Evolutionary conservation across 2,113 vertebrate genomes (phyloP).

Genomic region (Albula glossodonta): DNA sequence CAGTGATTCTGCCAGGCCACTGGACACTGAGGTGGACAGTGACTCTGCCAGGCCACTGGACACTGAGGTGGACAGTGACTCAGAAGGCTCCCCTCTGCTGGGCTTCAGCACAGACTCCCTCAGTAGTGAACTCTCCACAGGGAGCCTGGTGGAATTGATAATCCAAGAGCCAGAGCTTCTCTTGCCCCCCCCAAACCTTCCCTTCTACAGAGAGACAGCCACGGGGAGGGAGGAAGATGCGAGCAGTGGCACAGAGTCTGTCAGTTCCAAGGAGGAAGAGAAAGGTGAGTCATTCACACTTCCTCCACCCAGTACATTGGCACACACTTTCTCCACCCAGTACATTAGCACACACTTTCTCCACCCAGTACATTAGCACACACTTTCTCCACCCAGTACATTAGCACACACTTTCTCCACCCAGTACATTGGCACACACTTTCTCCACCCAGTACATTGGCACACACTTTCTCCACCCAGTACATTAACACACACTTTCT

Average conservation of each 20-base stretch:
- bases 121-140: slow-evolving; percentile 49
- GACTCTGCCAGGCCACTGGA: too few species aligned
- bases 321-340: too few species aligned
- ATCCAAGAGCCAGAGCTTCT: slow-evolving; percentile 36
- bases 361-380: too few species aligned
- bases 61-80: slow-evolving; percentile 56
- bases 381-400: too few species aligned
- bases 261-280: slow-evolving; percentile 53
- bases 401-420: too few species aligned
- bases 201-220: slow-evolving; percentile 40
- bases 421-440: too few species aligned
- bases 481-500: too few species aligned
- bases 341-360: too few species aligned
- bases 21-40: slow-evolving; percentile 27
- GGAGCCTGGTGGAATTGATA: slow-evolving; percentile 40
- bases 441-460: too few species aligned
- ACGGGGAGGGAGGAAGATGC: slow-evolving; percentile 52
- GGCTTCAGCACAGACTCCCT: slow-evolving; percentile 64
- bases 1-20: too few species aligned
- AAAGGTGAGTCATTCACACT: slow-evolving; percentile 65
- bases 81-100: slow-evolving; percentile 56
- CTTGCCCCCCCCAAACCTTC: slow-evolving; percentile 47
- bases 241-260: slow-evolving; percentile 44
- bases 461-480: too few species aligned
- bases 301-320: background rate